Base-by-base conservation (phyloP, 2,797 vertebrate genomes). In the Leuciscus waleckii region DNA sequence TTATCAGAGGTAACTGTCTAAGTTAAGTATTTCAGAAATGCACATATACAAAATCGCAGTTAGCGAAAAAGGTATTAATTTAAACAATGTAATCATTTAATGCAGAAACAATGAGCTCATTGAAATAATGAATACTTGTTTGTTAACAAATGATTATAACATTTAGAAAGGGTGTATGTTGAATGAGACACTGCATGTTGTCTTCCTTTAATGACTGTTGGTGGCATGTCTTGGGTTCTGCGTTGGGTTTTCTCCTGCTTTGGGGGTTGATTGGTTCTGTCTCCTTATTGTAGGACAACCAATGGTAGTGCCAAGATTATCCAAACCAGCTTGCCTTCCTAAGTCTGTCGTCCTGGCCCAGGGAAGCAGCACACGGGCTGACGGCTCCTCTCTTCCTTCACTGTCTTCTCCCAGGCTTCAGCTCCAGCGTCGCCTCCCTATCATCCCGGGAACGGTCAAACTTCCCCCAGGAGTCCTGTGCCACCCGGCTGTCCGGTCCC, bases 371-470 rank as follows among this genome's bases (percentile, higher is more conserved):
- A 89, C 91, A 85, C 85, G 67, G 63, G 86, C 88, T 82, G 80
- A 93, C 46, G 75, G 89, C 91, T 88, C 85, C 89, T 90, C 90
- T 56, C 90, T 92, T 65, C 89, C 90, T 43, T 90, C 69, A 89
- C 76, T 90, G 79, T 70, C 85, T 83, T 19, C 93, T 84, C 73
- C 91, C 46, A 94, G 96, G 88, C 90, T 92, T 81, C 96, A 92
- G 90, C 94, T 95, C 67, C 95, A 95, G 26, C 96, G 96, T 43
- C 96, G 96, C 85, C 95, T 91, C 70, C 97, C 97, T 6, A 61
- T 98, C 92, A 96, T 97, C 92, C 97, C 97, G 70, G 89, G 94
- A 90, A 98, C 97, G 1, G 94, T 97, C 68, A 97, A 96, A 86
- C 95, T 98, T 84, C 97, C 97, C 0, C 94, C 91, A 0, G 97